Base-by-base conservation (phyloP, 2,113 vertebrate species). In the Aspidoscelis tigris region DNA sequence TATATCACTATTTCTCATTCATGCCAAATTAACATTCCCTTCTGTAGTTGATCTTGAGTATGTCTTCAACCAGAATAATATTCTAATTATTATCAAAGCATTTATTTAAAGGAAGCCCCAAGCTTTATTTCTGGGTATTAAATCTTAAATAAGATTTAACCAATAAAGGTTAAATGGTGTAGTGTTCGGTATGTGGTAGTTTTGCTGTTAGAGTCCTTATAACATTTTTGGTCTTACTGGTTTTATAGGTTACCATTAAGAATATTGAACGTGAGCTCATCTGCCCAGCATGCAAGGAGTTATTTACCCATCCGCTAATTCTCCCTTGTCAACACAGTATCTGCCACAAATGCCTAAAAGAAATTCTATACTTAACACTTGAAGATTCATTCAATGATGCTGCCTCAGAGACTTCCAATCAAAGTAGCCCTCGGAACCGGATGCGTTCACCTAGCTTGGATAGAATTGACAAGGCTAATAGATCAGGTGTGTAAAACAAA, bases 281-380 rank as follows among this genome's bases (percentile, higher is more conserved):
- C 92, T 99, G 98, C 92, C 99, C 99, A 3, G 97, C 98, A 71
- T 99, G 99, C 92, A 98, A 99, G 92, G 99, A 99, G 82, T 95
- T 99, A 81, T 99, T 99, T 91, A 99, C 97, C 21, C 98, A 99
- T 84, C 98, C 99, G 0, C 87, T 99, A 88, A 98, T 99, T 94
- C 96, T 99, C 80, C 99, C 99, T 39, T 99, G 98, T 91, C 98
- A 99, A 93, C 99, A 99, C 91, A 99, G 97, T 83, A 82, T 99
- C 89, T 99, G 99, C 92, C 99, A 99, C 94, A 99, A 98, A 89
- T 99, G 99, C 83, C 96, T 99, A 61, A 96, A 97, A 88, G 99
- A 99, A 91, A 96, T 98, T 91, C 96, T 99, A n/a, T 93, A 98
- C 88, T 94, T 97, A 58, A 96, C 96, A 64, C 89, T 97, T 39